Percentiles rank a stretch among this genome's conserved stretches.
Conservation (phyloP, 2,797 vertebrate species). For the Falco cherrug region DNA sequence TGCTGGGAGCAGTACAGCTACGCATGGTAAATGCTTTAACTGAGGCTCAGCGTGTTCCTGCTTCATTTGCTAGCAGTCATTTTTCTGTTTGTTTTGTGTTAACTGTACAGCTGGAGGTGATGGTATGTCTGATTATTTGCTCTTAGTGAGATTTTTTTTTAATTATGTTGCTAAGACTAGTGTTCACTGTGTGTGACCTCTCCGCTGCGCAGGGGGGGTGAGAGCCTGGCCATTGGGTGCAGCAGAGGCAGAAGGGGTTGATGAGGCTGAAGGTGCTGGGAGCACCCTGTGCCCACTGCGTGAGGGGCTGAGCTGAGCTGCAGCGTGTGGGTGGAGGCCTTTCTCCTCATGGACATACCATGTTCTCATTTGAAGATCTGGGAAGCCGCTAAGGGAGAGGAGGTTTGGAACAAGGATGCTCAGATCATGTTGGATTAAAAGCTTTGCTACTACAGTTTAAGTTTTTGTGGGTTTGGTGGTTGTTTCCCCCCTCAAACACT, state of each 20-base stretch:
- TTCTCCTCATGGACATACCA: rapidly evolving
- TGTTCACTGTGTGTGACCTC: background rate
- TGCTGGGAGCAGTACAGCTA: background rate
- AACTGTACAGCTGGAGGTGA: background rate
- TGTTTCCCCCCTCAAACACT: background rate
- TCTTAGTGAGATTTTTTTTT: background rate
- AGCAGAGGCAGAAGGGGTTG: background rate
- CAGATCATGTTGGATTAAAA: conserved; percentile 31
- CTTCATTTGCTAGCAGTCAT: background rate
- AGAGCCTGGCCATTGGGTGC: rapidly evolving
- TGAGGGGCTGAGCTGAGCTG: background rate
- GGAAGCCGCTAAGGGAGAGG: conserved; percentile 17
- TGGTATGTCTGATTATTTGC: background rate
- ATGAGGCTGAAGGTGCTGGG: background rate
- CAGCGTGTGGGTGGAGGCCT: background rate
- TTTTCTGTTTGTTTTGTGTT: background rate
- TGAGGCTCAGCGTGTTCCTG: rapidly evolving
- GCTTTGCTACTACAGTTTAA: conserved; percentile 21
- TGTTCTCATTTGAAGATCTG: background rate
- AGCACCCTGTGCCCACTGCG: background rate
- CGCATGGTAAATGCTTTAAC: rapidly evolving
- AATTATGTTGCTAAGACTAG: background rate
- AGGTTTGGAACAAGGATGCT: conserved; percentile 30
- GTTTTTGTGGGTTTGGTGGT: background rate
- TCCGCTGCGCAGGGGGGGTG: rapidly evolving